Conservation (phyloP, 2,888 invertebrate species). For the Scaptomyza tumidula region DNA sequence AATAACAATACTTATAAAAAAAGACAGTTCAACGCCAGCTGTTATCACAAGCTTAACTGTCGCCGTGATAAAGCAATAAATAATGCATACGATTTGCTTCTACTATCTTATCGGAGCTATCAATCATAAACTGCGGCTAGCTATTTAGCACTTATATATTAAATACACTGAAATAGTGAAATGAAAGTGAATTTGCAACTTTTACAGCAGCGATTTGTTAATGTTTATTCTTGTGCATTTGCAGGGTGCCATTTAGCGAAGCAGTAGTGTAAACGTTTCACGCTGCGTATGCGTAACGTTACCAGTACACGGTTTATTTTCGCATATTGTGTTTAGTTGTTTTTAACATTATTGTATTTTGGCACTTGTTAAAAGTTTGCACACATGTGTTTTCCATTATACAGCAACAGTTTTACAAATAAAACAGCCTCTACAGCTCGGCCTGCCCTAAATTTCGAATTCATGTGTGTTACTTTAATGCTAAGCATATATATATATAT, state of each 20-base stretch:
- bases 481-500: slow-evolving; percentile 20
- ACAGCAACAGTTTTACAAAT: slow-evolving; percentile 67
- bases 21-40: slow-evolving; percentile 14
- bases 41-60: slow-evolving; percentile 42
- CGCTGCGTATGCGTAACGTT: slow-evolving; percentile 67
- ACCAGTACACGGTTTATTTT: slow-evolving; percentile 9
- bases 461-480: slow-evolving; percentile 48
- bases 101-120: slow-evolving; percentile 66
- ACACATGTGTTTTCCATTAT: slow-evolving; percentile 73
- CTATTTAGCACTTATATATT: neutral
- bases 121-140: slow-evolving; percentile 57
- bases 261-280: slow-evolving; percentile 19
- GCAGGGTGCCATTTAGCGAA: slow-evolving; percentile 21
- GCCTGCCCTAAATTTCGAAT: slow-evolving; percentile 69
- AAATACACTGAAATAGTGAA: neutral
- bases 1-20: neutral
- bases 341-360: slow-evolving; percentile 15
- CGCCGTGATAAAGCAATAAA: slow-evolving; percentile 48
- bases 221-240: slow-evolving; percentile 32
- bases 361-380: slow-evolving; percentile 63
- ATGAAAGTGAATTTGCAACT: slow-evolving; percentile 54
- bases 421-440: slow-evolving; percentile 59
- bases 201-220: neutral
- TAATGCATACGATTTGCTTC: slow-evolving; percentile 45
- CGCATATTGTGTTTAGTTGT: slow-evolving; percentile 20